Conservation (phyloP, 2,888 invertebrate genomes). For the Limenitis camilla region DNA sequence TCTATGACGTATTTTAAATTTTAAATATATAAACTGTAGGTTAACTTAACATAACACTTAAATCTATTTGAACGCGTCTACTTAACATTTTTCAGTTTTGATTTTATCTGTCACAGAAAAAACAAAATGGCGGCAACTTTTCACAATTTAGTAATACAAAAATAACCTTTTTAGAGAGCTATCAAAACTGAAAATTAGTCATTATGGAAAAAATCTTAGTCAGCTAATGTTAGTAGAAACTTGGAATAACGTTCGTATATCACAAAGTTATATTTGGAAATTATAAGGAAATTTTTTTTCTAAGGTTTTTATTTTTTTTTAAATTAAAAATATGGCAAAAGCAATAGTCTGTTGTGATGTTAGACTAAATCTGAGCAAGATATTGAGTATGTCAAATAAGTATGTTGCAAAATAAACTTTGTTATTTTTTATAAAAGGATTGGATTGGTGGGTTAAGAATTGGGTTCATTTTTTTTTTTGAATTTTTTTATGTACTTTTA, state of each 20-base stretch:
- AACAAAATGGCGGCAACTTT: too few relatives aligned
- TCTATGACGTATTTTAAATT: slow-evolving; percentile 5
- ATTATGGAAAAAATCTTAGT: slow-evolving; percentile 35
- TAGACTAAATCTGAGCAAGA: slow-evolving; percentile 1
- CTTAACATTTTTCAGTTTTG: slow-evolving; percentile 28
- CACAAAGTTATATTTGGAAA: slow-evolving; percentile 28
- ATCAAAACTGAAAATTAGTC: slow-evolving; percentile 41
- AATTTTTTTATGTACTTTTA: too few relatives aligned
- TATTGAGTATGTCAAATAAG: slow-evolving; percentile 2
- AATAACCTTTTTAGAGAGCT: slow-evolving; percentile 48
- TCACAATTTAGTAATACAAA: too few relatives aligned
- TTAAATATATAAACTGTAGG: slow-evolving; percentile 7
- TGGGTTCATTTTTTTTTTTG: too few relatives aligned
- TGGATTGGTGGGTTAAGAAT: too few relatives aligned
- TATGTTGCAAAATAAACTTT: slow-evolving; percentile 3
- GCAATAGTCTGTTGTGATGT: slow-evolving; percentile 9
- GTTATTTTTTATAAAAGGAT: too few relatives aligned
- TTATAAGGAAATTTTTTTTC: slow-evolving; percentile 16
- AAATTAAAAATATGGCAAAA: slow-evolving; percentile 14
- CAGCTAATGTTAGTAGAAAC: slow-evolving; percentile 28
- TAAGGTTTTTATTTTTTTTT: background rate
- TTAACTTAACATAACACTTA: background rate
- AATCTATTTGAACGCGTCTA: slow-evolving; percentile 38
- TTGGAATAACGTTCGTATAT: slow-evolving; percentile 38
- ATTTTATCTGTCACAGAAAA: slow-evolving; percentile 7